Evolutionary conservation across 2,797 vertebrate genomes (phyloP).

Genomic region (Syngnathus acus): DNA sequence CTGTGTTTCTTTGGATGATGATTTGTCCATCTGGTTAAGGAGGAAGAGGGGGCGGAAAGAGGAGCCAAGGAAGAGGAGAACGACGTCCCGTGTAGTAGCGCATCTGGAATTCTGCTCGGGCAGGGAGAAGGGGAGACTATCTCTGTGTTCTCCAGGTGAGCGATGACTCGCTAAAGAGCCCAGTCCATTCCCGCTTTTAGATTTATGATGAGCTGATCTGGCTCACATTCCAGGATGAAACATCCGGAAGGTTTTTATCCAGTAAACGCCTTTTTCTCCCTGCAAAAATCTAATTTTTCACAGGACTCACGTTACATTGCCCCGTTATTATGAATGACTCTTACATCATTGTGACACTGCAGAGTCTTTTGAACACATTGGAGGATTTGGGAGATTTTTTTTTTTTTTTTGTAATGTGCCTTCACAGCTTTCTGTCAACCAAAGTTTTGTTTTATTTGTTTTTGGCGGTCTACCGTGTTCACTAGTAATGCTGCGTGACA

Average conservation of each 20-base stretch:
- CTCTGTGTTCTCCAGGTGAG: neutral
- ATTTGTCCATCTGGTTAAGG: slow-evolving; percentile 62
- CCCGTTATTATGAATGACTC: neutral
- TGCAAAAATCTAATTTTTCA: neutral
- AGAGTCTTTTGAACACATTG: slow-evolving; percentile 3
- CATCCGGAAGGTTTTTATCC: slow-evolving; percentile 3
- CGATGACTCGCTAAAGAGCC: neutral
- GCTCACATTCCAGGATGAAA: slow-evolving; percentile 24
- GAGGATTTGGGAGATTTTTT: slow-evolving; percentile 45
- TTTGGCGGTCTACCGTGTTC: neutral
- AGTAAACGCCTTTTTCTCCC: neutral
- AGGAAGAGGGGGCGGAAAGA: slow-evolving; percentile 26
- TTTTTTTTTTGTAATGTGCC: slow-evolving; percentile 44
- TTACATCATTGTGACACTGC: neutral
- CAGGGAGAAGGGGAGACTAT: slow-evolving; percentile 15
- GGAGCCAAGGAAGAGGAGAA: slow-evolving; percentile 44
- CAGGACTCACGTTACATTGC: neutral
- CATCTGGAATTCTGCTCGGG: slow-evolving; percentile 41
- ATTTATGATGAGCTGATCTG: neutral
- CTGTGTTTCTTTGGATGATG: slow-evolving; percentile 38
- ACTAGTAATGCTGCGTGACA: slow-evolving; percentile 8
- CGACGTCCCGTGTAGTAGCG: slow-evolving; percentile 28
- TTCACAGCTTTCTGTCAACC: slow-evolving; percentile 61
- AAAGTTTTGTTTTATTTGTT: slow-evolving; percentile 45
- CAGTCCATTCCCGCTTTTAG: neutral